phyloP scores from a whole-genome alignment of 1,140 invertebrate genomes.

The Trichonephila inaurata region DNA sequence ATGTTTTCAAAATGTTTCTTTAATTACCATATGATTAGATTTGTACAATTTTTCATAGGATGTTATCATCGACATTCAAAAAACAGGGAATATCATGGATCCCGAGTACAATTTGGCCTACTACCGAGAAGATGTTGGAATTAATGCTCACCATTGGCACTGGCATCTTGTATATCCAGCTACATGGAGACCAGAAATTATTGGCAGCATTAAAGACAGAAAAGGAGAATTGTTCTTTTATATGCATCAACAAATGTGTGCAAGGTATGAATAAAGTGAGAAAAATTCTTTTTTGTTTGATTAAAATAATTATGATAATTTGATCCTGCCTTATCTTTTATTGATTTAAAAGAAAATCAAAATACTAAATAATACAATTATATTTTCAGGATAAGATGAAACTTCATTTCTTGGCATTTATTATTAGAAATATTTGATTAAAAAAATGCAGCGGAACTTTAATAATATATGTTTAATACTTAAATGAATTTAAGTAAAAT shows the following conservation, averaged over 20 bases:
- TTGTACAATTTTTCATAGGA: not conserved
- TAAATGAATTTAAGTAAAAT: too few species aligned
- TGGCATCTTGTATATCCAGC: slow-evolving; percentile 82
- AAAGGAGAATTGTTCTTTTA: slow-evolving; percentile 88
- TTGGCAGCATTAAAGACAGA: slow-evolving; percentile 84
- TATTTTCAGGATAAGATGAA: too few species aligned
- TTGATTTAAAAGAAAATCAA: too few species aligned
- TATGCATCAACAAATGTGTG: slow-evolving; percentile 87
- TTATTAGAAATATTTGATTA: too few species aligned
- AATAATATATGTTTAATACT: too few species aligned
- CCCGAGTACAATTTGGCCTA: slow-evolving; percentile 84
- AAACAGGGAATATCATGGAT: slow-evolving; percentile 76
- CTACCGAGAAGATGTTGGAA: slow-evolving; percentile 86
- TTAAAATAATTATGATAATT: not conserved
- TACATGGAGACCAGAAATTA: slow-evolving; percentile 80
- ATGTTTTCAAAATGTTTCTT: too few species aligned
- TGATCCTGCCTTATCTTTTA: not conserved
- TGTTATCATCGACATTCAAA: slow-evolving; percentile 54
- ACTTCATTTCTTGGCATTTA: too few species aligned
- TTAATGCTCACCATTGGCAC: slow-evolving; percentile 86
- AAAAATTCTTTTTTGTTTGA: not conserved
- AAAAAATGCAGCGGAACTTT: too few species aligned
- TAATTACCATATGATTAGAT: not conserved
- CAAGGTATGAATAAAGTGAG: slow-evolving; percentile 80
- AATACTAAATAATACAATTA: too few species aligned